phyloP scores from a whole-genome alignment of 2,888 invertebrate species.

The Ligdia adustata region DNA sequence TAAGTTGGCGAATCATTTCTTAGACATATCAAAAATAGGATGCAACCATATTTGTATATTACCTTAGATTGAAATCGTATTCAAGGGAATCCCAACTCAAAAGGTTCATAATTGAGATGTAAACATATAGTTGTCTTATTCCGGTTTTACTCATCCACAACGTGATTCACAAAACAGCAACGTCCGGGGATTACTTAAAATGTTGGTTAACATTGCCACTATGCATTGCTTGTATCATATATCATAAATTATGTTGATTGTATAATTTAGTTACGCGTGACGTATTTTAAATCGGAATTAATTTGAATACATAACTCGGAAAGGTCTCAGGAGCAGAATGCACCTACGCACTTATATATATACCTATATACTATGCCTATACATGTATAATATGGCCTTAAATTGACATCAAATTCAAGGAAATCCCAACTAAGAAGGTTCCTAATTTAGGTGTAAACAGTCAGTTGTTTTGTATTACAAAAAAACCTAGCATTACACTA shows the following conservation, averaged over 20 bases:
- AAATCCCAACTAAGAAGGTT: neutral
- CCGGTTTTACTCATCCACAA: neutral
- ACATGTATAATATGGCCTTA: slow-evolving; percentile 1
- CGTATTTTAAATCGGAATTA: too few species aligned
- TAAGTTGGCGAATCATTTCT: too few species aligned
- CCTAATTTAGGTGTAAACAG: neutral
- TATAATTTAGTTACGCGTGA: too few species aligned
- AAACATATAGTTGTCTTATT: neutral
- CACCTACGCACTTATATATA: too few species aligned
- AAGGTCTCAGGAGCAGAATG: too few species aligned
- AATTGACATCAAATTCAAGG: slow-evolving; percentile 6
- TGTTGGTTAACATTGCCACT: too few species aligned
- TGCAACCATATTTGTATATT: slow-evolving; percentile 2
- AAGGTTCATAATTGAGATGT: neutral
- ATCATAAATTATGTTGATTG: too few species aligned
- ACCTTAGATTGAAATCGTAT: slow-evolving; percentile 6
- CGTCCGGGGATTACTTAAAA: neutral
- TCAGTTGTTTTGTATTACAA: neutral
- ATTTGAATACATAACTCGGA: too few species aligned
- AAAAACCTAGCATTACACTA: too few species aligned
- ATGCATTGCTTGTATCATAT: too few species aligned
- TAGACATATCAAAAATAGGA: too few species aligned
- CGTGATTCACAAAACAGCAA: slow-evolving; percentile 1
- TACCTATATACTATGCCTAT: too few species aligned
- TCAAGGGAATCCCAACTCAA: neutral